Conservation (phyloP, 23 tunicate species). For the Trididemnum nubilum region DNA sequence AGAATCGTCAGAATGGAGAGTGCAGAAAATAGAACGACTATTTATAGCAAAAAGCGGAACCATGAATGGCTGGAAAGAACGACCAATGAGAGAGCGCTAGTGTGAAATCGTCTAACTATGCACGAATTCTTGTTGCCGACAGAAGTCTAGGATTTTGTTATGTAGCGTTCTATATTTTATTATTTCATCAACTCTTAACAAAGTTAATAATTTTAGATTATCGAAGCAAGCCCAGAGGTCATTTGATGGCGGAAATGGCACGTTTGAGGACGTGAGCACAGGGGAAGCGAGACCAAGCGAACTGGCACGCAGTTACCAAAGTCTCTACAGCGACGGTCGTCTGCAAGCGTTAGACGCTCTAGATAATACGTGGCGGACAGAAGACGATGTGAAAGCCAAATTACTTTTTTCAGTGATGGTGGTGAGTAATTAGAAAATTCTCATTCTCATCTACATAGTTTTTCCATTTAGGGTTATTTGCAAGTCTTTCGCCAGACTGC, state of each 20-base stretch:
- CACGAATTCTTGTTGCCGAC: no score
- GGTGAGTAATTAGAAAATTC: constrained; percentile 57
- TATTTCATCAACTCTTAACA: no score
- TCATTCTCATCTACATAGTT: neutral
- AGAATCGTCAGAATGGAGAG: no score
- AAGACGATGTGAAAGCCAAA: constrained; percentile 60
- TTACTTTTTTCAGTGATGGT: constrained; percentile 84
- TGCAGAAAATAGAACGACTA: no score
- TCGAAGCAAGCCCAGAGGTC: constrained; percentile 83
- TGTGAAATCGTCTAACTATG: no score
- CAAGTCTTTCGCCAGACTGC: no score
- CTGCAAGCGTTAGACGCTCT: constrained; percentile 76
- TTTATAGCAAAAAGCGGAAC: no score
- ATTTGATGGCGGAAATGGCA: constrained; percentile 65
- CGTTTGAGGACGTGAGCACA: constrained; percentile 56
- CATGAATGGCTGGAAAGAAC: no score
- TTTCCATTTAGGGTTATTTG: no score
- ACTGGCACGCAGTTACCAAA: constrained; percentile 53
- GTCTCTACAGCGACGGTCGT: constrained; percentile 82
- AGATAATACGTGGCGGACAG: constrained; percentile 46
- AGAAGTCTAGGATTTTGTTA: no score
- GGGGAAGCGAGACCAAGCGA: constrained; percentile 55
- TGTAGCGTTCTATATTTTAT: no score
- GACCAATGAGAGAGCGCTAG: no score
- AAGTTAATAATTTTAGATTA: constrained; percentile 51